phyloP scores from a whole-genome alignment of 2,797 vertebrate genomes.

The Malurus splendens region DNA sequence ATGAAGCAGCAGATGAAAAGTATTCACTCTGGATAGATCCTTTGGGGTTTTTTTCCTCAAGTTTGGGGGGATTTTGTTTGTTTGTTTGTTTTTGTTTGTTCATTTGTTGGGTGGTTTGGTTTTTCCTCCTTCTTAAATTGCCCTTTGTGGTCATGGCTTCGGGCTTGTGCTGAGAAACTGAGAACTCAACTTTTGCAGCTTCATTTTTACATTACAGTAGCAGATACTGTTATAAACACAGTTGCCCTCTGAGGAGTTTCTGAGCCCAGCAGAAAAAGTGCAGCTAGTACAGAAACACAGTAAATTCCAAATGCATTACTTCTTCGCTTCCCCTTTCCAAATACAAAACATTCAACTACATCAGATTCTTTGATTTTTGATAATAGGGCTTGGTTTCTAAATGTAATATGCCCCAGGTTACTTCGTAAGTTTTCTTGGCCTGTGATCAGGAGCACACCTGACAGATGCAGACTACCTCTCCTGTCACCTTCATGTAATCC shows the following conservation, averaged over 20 bases:
- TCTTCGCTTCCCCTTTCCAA: conserved; percentile 44
- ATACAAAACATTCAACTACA: conserved; percentile 48
- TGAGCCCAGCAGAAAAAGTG: not conserved
- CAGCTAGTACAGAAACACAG: not conserved
- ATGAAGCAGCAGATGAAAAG: conserved; percentile 12
- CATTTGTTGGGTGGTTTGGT: not conserved
- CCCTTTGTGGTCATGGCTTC: not conserved
- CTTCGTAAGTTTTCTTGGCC: conserved; percentile 65
- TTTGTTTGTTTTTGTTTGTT: not conserved
- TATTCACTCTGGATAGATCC: not conserved
- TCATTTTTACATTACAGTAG: conserved; percentile 2
- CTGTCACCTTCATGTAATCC: conserved; percentile 69
- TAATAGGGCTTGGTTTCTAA: conserved; percentile 62
- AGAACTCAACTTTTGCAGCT: not conserved
- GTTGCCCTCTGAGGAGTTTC: not conserved
- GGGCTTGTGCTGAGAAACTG: not conserved
- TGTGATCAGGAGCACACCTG: conserved; percentile 73
- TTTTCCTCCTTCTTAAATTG: not conserved
- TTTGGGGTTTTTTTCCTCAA: not conserved
- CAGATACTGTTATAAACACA: not conserved
- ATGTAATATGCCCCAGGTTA: conserved; percentile 69
- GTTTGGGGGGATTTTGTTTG: not conserved
- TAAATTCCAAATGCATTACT: conserved; percentile 48
- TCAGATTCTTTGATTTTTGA: conserved; percentile 64
- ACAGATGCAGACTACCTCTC: conserved; percentile 71